Evolutionary conservation across 2,797 vertebrate genomes (phyloP).

Genomic region (Mergus octosetaceus): DNA sequence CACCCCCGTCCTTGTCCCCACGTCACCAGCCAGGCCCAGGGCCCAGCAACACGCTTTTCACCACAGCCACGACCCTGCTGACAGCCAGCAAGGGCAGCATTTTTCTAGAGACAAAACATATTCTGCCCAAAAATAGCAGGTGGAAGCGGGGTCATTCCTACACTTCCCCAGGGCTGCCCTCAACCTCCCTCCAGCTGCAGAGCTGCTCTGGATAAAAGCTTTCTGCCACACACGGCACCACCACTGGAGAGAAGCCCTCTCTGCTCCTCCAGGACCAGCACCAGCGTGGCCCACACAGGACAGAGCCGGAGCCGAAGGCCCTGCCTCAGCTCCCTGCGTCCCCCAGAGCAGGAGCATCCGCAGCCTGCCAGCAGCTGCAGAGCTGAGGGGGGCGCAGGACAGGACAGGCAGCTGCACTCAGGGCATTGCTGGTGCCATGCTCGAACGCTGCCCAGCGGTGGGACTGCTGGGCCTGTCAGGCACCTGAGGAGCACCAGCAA

Average conservation of each 20-base stretch:
- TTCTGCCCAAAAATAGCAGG: not conserved
- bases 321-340: not conserved
- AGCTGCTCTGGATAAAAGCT: not conserved
- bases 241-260: not conserved
- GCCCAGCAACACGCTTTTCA: too few relatives aligned
- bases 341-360: rapidly evolving
- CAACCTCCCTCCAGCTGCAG: not conserved
- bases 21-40: not conserved
- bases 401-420: rapidly evolving
- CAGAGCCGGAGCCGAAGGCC: not conserved
- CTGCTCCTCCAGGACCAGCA: not conserved
- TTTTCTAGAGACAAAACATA: not conserved
- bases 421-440: rapidly evolving
- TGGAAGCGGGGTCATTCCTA: rapidly evolving
- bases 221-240: rapidly evolving
- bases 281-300: too few relatives aligned
- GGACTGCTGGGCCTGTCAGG: not conserved
- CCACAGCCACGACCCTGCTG: rapidly evolving
- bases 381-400: not conserved
- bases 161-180: not conserved
- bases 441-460: rapidly evolving
- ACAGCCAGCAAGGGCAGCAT: rapidly evolving
- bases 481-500: not conserved
- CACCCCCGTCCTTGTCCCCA: too few relatives aligned
- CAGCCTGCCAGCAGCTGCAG: not conserved